Percentiles rank a stretch among this genome's conserved stretches.
Conservation (phyloP, 2,113 vertebrate genomes). For the Melanerpes aurifrons region DNA sequence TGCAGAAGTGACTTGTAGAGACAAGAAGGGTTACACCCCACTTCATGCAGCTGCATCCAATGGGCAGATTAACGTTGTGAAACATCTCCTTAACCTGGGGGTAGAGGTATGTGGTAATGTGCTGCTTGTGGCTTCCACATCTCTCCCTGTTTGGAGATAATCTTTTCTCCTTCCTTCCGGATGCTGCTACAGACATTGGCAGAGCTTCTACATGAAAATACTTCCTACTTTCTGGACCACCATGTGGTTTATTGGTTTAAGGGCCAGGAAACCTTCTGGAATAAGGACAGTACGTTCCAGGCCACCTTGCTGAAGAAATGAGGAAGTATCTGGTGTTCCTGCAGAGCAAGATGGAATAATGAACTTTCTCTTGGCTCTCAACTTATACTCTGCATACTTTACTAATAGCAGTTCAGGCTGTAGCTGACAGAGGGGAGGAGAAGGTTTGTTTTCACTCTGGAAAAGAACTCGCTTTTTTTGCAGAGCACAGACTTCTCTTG, state of each 20-base stretch:
- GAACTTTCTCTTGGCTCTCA: not conserved
- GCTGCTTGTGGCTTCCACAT: not conserved
- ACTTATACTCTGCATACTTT: not conserved
- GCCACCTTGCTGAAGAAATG: not conserved
- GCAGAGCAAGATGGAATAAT: not conserved
- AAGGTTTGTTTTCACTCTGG: not conserved
- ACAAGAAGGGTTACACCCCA: conserved; percentile 95
- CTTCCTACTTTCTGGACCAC: not conserved
- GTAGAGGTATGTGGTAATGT: conserved; percentile 84
- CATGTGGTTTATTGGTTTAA: not conserved
- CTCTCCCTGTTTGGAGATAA: not conserved
- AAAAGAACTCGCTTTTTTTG: not conserved
- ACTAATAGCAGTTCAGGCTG: not conserved
- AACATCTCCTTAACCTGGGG: conserved; percentile 92
- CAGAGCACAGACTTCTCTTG: not conserved
- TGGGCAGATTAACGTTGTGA: conserved; percentile 90
- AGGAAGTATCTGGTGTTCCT: not conserved
- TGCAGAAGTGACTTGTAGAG: conserved; percentile 93
- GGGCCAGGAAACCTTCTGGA: not conserved
- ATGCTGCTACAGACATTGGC: not conserved
- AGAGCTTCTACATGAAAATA: not conserved
- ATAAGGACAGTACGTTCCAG: not conserved
- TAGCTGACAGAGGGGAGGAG: not conserved
- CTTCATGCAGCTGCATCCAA: conserved; percentile 94
- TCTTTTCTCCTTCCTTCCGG: not conserved